Evolutionary conservation across 2,888 invertebrate species (phyloP).

Genomic region (Agonopterix subpropinquella): DNA sequence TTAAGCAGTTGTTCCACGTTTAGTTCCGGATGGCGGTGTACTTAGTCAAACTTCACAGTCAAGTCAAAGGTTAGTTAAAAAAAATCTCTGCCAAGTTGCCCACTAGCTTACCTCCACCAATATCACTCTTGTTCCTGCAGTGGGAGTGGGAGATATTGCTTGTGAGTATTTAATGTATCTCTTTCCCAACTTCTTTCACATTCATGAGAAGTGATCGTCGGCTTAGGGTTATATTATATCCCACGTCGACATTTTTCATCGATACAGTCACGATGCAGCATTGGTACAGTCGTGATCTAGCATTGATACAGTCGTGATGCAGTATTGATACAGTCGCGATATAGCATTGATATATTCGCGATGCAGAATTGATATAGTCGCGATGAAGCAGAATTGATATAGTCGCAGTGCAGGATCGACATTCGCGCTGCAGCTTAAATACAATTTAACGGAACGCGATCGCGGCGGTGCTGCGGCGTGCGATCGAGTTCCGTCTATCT

Average conservation of each 20-base stretch:
- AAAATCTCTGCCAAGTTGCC: too few species aligned
- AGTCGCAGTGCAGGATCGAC: too few species aligned
- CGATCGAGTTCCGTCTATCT: too few species aligned
- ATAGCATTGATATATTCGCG: background rate
- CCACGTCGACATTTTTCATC: background rate
- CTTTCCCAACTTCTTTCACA: background rate
- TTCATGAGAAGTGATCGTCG: background rate
- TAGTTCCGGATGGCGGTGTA: too few species aligned
- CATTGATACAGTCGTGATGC: background rate
- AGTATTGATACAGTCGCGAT: background rate
- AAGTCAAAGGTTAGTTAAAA: too few species aligned
- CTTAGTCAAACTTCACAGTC: too few species aligned
- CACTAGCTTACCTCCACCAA: too few species aligned
- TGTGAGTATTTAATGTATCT: conserved; percentile 17
- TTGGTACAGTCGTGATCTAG: background rate
- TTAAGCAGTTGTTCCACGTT: too few species aligned
- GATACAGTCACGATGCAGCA: background rate
- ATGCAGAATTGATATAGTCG: background rate
- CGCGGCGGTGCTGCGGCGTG: too few species aligned
- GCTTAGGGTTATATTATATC: background rate
- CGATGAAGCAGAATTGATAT: background rate
- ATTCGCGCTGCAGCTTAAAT: too few species aligned
- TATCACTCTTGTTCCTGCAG: too few species aligned
- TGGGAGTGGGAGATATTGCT: conserved; percentile 38
- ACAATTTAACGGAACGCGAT: too few species aligned